These are phyloP conservation scores for Ypsolopha sequella DNA, from an alignment of 2,888 invertebrate species.

Conservation along the genomic window DNA sequence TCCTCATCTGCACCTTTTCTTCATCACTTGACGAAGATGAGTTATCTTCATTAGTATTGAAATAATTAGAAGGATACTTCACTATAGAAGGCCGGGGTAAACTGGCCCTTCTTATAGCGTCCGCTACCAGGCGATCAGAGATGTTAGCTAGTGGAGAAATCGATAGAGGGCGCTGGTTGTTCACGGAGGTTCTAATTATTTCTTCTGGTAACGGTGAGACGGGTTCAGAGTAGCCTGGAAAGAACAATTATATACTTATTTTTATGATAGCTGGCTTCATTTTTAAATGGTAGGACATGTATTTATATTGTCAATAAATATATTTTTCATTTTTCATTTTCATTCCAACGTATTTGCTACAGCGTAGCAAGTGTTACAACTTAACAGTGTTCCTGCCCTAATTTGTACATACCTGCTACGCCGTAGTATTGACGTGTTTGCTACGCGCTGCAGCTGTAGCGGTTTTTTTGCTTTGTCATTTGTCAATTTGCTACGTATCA, in stretches of 20 bases:
- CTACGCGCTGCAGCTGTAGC: too few species aligned
- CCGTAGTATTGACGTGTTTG: too few species aligned
- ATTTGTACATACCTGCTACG: too few species aligned
- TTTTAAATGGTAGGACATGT: too few species aligned
- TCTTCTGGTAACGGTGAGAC: slow-evolving; percentile 31
- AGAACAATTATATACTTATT: not conserved
- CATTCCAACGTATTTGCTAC: too few species aligned
- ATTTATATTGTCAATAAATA: too few species aligned
- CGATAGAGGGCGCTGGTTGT: slow-evolving; percentile 21
- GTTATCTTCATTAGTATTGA: slow-evolving; percentile 37
- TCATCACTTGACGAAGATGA: slow-evolving; percentile 40
- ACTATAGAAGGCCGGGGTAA: slow-evolving; percentile 42
- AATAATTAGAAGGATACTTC: slow-evolving; percentile 55
- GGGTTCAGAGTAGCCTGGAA: slow-evolving; percentile 41
- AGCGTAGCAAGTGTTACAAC: too few species aligned
- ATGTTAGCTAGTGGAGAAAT: slow-evolving; percentile 35
- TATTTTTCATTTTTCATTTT: too few species aligned
- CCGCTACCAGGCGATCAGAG: slow-evolving; percentile 49
- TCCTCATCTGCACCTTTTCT: slow-evolving; percentile 16
- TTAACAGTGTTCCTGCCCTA: too few species aligned
- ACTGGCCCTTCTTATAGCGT: slow-evolving; percentile 52
- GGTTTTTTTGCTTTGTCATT: too few species aligned
- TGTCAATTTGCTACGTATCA: too few species aligned
- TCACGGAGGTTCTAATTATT: slow-evolving; percentile 27
- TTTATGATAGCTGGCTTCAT: too few species aligned